Evolutionary conservation across 2,797 vertebrate genomes (phyloP), one percentile per base, ranked within the genome.

Genomic region (Sebastes goodei): DNA sequence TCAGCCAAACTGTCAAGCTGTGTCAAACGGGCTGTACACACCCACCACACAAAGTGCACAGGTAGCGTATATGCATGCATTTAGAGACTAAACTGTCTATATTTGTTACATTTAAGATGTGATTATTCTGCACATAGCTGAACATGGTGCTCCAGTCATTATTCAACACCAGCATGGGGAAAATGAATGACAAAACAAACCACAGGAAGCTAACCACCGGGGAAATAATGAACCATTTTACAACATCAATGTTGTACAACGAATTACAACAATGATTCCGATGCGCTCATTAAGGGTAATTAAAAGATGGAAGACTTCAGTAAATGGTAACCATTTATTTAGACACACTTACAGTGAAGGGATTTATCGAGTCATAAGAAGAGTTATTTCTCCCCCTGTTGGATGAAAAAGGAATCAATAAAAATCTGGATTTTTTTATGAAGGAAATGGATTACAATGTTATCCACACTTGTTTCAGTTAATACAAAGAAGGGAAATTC

Each of bases 11-110:
- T 93, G 82, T 92, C 94, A 87, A 86, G 86, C 92, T 66, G 94
- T 96, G 76, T 95, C 94, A 84, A 97, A 96, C 6, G 96, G 96
- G 29, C 88, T 96, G 76, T 93, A 88, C 83, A 87, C 85, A 60
- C 78, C 94, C 61, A 62, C 79, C 76, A 82, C 90, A 12, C 93
- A 93, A 79, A 88, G 79, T 80, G 76, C 93, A 89, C 95, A 96
- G 96, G 95, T 96, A 94, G 32, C 32, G 85, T 82, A 75, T 60
- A 53, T 15, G n/a, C 71, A 78, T 62, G 49, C 30, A 35, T 64
- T 23, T 29, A 33, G 9, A 63, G 11, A 33, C 23, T 35, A n/a
- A 38, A 38, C 33, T 33, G 29, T 56, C n/a, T 27, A 7, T 38
- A 27, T 60, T 10, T 67, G n/a, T 56, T 57, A 15, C 27, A 23